Base-by-base conservation (phyloP, 2,797 vertebrate genomes). In the Acrocephalus scirpaceus region DNA sequence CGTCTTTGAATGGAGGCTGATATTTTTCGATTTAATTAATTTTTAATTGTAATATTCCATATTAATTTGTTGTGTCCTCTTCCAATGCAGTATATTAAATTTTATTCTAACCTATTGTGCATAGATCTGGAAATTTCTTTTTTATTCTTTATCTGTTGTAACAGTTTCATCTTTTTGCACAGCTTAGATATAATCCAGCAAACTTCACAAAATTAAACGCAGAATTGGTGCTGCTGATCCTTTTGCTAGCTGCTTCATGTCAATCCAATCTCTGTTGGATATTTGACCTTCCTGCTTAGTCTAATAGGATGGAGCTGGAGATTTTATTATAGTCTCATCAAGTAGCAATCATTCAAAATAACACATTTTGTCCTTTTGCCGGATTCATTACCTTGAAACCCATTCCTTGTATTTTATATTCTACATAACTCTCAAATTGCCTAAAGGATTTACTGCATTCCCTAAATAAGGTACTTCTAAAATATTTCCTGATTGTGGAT, bases 271-370 rank as follows among this genome's bases (percentile, higher is more conserved):
- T 95, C 72, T 90, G 86, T 79, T 1, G 0, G 80, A 58, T 77
- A 67, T 95, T 92, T 94, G 90, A 95, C 93, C 91, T 96, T 95
- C 80, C 71, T 91, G 26, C 79, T 94, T 86, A 64, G 83, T 90
- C 45, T 94, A 95, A 92, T 88, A 81, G 67, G 79, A 92, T 87
- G 45, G 74, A 94, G 72, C 77, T 92, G 77, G 45, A 90, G 64
- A 90, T 94, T 96, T 96, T 93, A 90, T 81, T 93, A 90, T 17
- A 74, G 64, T 85, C 90, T 96, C 73, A 95, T 96, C 87, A 94
- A 94, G 82, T 62, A 78, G 85, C 78, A 92, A 78, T 94, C 87
- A 92, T 88, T 96, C 95, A 96, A 96, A 97, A 94, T 93, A 95
- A 93, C 71, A 69, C 53, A 67, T 94, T 96, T 96, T 97, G 86